Base-by-base conservation (phyloP, 2,888 invertebrate species). In the Drosophila robusta region DNA sequence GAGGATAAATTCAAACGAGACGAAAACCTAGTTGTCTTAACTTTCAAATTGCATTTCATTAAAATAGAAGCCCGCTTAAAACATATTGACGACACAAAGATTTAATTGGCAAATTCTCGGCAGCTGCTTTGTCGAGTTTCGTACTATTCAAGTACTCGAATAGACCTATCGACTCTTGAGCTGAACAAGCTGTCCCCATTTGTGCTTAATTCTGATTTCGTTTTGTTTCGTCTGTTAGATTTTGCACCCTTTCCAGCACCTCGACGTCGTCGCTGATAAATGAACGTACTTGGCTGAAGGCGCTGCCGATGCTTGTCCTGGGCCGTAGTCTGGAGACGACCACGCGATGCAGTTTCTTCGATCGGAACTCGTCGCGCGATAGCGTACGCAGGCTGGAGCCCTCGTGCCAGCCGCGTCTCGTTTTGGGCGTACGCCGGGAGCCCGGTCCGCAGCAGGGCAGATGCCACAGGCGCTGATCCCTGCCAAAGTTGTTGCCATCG, bases 401-500 rank as follows among this genome's bases (percentile, higher is more conserved):
- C 14, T 74, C 57, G 36, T 80, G 80, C 87, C 74, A 80, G 3
- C 32, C 1, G 0, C 45, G 57, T 4, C 41, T 54, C 0, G 18
- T 7, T 0, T 18, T 26, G 0, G 7, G 7, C 0, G 42, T 8
- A 9, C n/a, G 55, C 5, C 90, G 95, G 94, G 94, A 94, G 7
- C 94, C 93, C 70, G 94, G 55, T 1, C 80, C 76, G 18, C 80
- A 93, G 87, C 96, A 97, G 14, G 97, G 97, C 82, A 95, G 95
- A 75, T 97, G 96, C 94, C 96, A 96, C 80, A 97, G 94, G 69
- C 93, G 94, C 91, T 97, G 97, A 70, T 95, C 94, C 69, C 93
- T 93, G 1, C 97, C 97, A 83, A 97, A 97, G 80, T 95, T 93
- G 92, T 97, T 97, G 22, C 97, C 97, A 87, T 97, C 97, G 70